phyloP scores from a whole-genome alignment of 1,140 invertebrate genomes.

The Drosophila grimshawi region DNA sequence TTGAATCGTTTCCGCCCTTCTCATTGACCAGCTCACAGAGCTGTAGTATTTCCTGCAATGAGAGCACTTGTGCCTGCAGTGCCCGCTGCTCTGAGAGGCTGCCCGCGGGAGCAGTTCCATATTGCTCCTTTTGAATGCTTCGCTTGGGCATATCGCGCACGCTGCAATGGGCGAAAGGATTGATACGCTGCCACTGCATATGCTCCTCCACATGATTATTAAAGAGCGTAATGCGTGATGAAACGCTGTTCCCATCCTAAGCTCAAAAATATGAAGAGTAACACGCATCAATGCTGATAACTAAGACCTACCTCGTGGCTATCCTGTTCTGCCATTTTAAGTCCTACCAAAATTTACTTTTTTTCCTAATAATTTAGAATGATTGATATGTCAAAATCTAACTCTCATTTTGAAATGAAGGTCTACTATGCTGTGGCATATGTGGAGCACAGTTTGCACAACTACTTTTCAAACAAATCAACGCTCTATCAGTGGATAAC shows the following conservation, averaged over 20 bases:
- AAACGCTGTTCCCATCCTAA: constrained; percentile 49
- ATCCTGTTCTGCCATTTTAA: neutral
- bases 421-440: constrained; percentile 25
- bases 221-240: constrained; percentile 58
- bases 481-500: constrained; percentile 14
- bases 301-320: constrained; percentile 2
- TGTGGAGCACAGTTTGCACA: constrained; percentile 15
- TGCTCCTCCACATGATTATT: constrained; percentile 61
- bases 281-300: no score
- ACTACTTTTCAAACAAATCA: constrained; percentile 34
- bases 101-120: constrained; percentile 51
- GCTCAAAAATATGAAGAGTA: neutral
- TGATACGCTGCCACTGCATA: constrained; percentile 60
- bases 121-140: constrained; percentile 37
- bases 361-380: neutral
- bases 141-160: constrained; percentile 61
- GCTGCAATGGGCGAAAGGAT: constrained; percentile 61
- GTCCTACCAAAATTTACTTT: neutral
- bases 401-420: neutral
- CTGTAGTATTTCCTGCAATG: constrained; percentile 62
- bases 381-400: neutral
- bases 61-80: constrained; percentile 43
- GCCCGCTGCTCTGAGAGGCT: constrained; percentile 57
- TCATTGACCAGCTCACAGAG: constrained; percentile 50
- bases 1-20: neutral